phyloP scores from a whole-genome alignment of 2,113 vertebrate species.

The Podarcis raffonei region DNA sequence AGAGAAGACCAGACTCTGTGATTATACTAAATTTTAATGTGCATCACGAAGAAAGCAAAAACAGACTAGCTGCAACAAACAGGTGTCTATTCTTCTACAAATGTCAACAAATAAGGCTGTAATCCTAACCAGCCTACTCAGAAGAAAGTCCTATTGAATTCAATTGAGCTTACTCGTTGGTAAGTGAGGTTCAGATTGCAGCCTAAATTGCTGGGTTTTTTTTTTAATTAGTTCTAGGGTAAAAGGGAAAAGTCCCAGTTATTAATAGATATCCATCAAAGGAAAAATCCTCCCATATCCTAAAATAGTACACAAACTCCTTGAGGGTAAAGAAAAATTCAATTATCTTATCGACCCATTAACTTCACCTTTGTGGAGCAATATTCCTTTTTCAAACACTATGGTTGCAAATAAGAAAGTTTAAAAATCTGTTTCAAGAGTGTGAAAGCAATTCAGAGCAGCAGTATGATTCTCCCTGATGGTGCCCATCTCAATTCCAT shows the following conservation, averaged over 20 bases:
- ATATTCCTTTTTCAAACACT: not conserved
- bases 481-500: too few relatives aligned
- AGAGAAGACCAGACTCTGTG: too few relatives aligned
- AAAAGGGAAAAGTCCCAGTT: not conserved
- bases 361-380: too few relatives aligned
- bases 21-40: not conserved
- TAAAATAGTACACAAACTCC: not conserved
- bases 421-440: not conserved
- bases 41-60: not conserved
- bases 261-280: not conserved
- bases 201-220: not conserved
- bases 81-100: not conserved
- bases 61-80: not conserved
- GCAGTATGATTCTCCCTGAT: not conserved
- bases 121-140: too few relatives aligned
- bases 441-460: not conserved
- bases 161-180: too few relatives aligned
- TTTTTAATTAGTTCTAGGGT: not conserved
- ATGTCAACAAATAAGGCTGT: not conserved
- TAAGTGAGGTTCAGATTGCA: too few relatives aligned
- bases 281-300: not conserved
- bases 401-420: not conserved
- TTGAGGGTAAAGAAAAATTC: not conserved
- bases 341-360: not conserved
- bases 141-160: too few relatives aligned